These are phyloP conservation scores for Athalia cordata DNA, from an alignment of 2,888 invertebrate species.

Conservation along the genomic window DNA sequence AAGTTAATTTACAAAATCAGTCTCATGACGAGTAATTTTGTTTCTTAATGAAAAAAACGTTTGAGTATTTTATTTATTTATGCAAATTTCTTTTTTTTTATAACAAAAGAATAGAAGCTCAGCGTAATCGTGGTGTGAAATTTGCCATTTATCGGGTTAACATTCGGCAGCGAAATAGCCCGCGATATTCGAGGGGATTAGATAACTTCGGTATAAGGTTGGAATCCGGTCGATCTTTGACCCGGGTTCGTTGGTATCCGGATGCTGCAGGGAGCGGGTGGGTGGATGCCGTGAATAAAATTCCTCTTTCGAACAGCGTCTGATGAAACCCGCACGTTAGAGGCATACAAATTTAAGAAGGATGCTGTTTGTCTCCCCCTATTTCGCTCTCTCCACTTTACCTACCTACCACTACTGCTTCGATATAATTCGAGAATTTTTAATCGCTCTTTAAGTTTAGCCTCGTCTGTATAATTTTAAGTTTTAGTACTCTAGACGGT, in stretches of 20 bases:
- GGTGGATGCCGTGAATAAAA: constrained; percentile 30
- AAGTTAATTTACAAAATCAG: no score
- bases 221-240: background rate
- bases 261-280: background rate
- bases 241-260: background rate
- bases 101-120: no score
- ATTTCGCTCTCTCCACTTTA: no score
- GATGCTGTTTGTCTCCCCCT: background rate
- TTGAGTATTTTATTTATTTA: no score
- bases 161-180: no score
- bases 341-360: constrained; percentile 34
- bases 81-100: no score
- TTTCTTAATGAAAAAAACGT: no score
- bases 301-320: constrained; percentile 15
- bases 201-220: no score
- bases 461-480: background rate
- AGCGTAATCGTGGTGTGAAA: no score
- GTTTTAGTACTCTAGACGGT: background rate
- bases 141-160: no score
- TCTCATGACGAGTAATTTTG: no score
- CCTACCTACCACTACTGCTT: background rate
- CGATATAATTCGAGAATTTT: constrained; percentile 16
- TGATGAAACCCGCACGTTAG: constrained; percentile 33
- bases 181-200: no score
- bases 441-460: constrained; percentile 8